Evolutionary conservation across 2,797 vertebrate species (phyloP).

Genomic region (Sebastes iracundus): DNA sequence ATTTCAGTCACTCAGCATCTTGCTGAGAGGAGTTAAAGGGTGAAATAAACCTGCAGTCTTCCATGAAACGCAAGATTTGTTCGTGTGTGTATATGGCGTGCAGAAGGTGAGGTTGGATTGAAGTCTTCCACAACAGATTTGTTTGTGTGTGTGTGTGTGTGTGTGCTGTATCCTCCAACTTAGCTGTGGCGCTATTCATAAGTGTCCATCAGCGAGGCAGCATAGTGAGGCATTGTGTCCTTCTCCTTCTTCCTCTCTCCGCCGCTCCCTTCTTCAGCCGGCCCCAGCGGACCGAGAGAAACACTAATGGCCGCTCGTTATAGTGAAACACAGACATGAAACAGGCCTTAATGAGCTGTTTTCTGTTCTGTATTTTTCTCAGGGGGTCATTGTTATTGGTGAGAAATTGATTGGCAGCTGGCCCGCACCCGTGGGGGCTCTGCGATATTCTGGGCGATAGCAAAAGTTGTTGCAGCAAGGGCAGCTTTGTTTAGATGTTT

Average conservation of each 20-base stretch:
- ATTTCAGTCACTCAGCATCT: not conserved
- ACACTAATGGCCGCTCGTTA: conserved; percentile 78
- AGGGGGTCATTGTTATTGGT: conserved; percentile 70
- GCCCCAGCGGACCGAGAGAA: conserved; percentile 59
- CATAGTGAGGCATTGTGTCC: conserved; percentile 56
- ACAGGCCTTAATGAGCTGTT: conserved; percentile 77
- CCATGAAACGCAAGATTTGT: not conserved
- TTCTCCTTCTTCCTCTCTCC: conserved; percentile 39
- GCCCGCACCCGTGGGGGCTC: conserved; percentile 39
- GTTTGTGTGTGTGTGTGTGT: not conserved
- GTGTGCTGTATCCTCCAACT: not conserved
- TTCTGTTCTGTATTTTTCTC: conserved; percentile 67
- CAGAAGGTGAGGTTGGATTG: not conserved
- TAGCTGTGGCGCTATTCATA: conserved; percentile 60
- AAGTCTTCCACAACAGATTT: not conserved
- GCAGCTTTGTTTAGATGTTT: conserved; percentile 58
- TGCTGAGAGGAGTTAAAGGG: conserved; percentile 18
- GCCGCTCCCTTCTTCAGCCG: conserved; percentile 29
- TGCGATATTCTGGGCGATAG: conserved; percentile 50
- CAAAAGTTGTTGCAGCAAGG: conserved; percentile 55
- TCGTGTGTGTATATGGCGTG: not conserved
- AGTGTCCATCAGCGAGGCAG: conserved; percentile 70
- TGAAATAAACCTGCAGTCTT: conserved; percentile 38
- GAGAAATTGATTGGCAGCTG: conserved; percentile 78
- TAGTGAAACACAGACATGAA: conserved; percentile 72